Conservation (phyloP, 2,888 invertebrate genomes). For the Tetragnatha montana region DNA sequence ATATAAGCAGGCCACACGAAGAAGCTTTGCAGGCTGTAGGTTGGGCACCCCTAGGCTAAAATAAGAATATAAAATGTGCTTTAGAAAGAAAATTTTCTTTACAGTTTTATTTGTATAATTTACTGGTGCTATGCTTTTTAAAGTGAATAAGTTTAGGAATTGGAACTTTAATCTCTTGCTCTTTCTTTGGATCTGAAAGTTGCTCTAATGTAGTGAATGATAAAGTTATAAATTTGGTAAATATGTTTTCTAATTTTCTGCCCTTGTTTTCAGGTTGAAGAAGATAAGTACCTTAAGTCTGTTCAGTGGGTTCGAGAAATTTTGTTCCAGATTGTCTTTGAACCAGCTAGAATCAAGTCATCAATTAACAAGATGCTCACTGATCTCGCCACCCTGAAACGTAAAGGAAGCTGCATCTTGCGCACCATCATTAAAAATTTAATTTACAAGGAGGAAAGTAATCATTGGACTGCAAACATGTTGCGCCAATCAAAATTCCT, state of each 20-base stretch:
- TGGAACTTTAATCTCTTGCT: too few relatives aligned
- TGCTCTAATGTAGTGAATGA: too few relatives aligned
- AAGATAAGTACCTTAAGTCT: constrained; percentile 84
- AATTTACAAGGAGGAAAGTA: constrained; percentile 82
- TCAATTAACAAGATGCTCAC: constrained; percentile 88
- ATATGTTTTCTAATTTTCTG: neutral
- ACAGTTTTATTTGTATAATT: too few relatives aligned
- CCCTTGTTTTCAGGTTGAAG: constrained; percentile 81
- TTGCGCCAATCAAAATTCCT: constrained; percentile 87
- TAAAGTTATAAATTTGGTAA: too few relatives aligned
- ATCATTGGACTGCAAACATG: constrained; percentile 83
- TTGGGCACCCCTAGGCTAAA: too few relatives aligned
- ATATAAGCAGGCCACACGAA: too few relatives aligned
- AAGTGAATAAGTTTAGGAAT: too few relatives aligned
- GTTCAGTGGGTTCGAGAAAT: constrained; percentile 87
- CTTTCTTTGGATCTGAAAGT: too few relatives aligned
- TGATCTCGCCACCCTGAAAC: constrained; percentile 85
- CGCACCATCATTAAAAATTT: constrained; percentile 81
- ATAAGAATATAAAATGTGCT: too few relatives aligned
- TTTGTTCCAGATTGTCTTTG: constrained; percentile 83
- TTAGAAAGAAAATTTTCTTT: too few relatives aligned
- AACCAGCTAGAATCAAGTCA: constrained; percentile 84
- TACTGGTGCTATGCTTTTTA: too few relatives aligned
- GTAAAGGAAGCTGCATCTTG: constrained; percentile 84
- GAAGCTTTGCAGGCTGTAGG: too few relatives aligned